Evolutionary conservation across 2,113 vertebrate species (phyloP).

Genomic region (Callipepla squamata): DNA sequence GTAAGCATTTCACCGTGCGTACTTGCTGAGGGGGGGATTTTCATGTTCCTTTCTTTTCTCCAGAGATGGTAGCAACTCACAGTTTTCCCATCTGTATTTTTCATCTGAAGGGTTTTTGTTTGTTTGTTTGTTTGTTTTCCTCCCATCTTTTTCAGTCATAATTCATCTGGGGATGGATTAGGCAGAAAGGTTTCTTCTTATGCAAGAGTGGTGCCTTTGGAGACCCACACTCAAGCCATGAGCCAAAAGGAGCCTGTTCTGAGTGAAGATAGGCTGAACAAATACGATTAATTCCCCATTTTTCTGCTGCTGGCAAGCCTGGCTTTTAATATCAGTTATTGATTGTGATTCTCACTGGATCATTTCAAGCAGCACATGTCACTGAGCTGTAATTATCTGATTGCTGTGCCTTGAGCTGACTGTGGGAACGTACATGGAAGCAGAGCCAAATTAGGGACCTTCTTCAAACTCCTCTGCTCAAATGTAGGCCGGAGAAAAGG

Average conservation of each 20-base stretch:
- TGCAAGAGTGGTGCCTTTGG: background rate
- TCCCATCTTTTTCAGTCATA: background rate
- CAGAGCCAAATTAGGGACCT: background rate
- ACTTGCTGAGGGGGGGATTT: background rate
- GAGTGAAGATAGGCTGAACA: background rate
- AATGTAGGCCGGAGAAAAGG: background rate
- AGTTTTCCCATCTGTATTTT: constrained; percentile 2
- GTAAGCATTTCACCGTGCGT: background rate
- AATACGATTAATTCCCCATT: background rate
- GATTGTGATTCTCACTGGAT: constrained; percentile 4
- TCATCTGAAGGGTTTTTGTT: background rate
- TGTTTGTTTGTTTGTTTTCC: background rate
- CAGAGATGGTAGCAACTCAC: background rate
- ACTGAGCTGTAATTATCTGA: background rate
- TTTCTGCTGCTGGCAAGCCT: background rate
- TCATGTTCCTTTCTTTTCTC: background rate
- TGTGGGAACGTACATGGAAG: rapidly evolving
- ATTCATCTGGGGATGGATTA: background rate
- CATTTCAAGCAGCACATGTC: background rate
- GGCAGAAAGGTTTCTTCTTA: background rate
- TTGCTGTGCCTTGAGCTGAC: background rate
- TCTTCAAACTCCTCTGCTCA: background rate
- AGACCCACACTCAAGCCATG: background rate
- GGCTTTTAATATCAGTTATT: constrained; percentile 22
- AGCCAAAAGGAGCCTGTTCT: background rate